Percentiles rank a stretch among this genome's conserved stretches.
These are phyloP conservation scores for Neuroscelio doddi DNA, from an alignment of 2,888 invertebrate species.

Conservation along the genomic window DNA sequence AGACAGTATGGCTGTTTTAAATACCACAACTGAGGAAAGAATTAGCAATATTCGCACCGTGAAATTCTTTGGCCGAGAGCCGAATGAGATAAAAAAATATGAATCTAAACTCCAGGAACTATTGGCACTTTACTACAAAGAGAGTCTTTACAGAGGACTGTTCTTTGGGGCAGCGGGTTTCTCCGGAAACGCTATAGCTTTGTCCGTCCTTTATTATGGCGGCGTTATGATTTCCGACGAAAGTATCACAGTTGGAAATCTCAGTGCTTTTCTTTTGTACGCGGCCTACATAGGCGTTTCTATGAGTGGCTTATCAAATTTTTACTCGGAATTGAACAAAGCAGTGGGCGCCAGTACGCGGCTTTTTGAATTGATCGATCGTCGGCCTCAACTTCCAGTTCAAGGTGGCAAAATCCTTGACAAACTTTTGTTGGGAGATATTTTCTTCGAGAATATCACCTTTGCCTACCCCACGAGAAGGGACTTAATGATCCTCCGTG, in stretches of 20 bases:
- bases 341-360: conserved; percentile 93
- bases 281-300: conserved; percentile 95
- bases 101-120: conserved; percentile 80
- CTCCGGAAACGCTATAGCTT: conserved; percentile 90
- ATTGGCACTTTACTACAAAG: conserved; percentile 86
- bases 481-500: conserved; percentile 76
- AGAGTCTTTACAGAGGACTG: conserved; percentile 88
- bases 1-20: conserved; percentile 77
- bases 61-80: conserved; percentile 92
- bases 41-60: conserved; percentile 95
- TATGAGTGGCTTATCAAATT: conserved; percentile 90
- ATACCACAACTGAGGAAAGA: conserved; percentile 85
- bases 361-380: conserved; percentile 91
- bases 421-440: conserved; percentile 76
- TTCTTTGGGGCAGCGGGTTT: conserved; percentile 95
- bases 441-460: conserved; percentile 81
- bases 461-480: conserved; percentile 83
- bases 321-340: conserved; percentile 94
- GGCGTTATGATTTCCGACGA: conserved; percentile 89
- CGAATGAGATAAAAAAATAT: conserved; percentile 82
- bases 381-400: conserved; percentile 83
- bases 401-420: conserved; percentile 73
- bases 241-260: conserved; percentile 85
- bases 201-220: conserved; percentile 93
- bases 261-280: conserved; percentile 95